Conservation (phyloP, 2,888 invertebrate genomes). For the Euphydryas editha region DNA sequence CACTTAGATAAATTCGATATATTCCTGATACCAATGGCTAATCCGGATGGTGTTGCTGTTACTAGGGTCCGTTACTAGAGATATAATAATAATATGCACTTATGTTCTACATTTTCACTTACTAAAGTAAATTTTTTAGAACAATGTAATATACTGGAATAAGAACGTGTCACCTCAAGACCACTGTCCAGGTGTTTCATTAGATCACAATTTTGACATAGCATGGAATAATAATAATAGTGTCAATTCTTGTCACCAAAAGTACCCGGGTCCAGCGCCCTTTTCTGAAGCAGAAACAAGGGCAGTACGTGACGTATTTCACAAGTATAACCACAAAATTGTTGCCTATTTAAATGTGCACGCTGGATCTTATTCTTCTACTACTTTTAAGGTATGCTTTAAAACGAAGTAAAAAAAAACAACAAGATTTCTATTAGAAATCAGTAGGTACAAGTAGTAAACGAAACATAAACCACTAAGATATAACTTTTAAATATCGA, state of each 20-base stretch:
- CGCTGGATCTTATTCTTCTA: conserved; percentile 48
- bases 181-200: conserved; percentile 62
- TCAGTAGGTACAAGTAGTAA: neutral
- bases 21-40: conserved; percentile 70
- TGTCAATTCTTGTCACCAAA: conserved; percentile 60
- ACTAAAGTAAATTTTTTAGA: conserved; percentile 10
- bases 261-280: conserved; percentile 61
- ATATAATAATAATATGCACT: neutral
- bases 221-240: conserved; percentile 54
- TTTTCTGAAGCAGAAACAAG: conserved; percentile 69
- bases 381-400: conserved; percentile 53
- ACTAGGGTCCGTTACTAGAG: neutral
- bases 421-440: neutral
- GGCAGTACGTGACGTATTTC: conserved; percentile 62
- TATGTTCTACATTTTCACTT: neutral
- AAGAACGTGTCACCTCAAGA: conserved; percentile 65
- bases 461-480: too few relatives aligned
- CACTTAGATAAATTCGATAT: conserved; percentile 72
- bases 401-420: neutral
- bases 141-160: conserved; percentile 43
- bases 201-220: conserved; percentile 74
- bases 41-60: conserved; percentile 63
- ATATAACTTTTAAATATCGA: too few relatives aligned
- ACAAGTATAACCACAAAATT: conserved; percentile 66
- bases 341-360: conserved; percentile 68